Base-by-base conservation (phyloP, 2,113 vertebrate genomes). In the Meriones unguiculatus region DNA sequence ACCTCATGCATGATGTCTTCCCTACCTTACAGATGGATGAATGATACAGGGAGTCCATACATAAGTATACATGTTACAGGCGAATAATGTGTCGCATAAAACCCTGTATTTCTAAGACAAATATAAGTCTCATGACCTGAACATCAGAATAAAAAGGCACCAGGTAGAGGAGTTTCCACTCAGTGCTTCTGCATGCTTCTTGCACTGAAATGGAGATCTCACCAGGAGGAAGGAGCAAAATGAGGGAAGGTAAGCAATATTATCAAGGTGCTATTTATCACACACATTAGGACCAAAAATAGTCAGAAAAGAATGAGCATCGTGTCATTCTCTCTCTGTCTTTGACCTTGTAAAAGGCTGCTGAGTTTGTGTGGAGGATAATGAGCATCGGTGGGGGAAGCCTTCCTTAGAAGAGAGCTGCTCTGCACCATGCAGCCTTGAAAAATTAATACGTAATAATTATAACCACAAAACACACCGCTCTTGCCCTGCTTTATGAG, bases 321-420 rank as follows among this genome's bases (percentile, higher is more conserved):
- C 89, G 76, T 96, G 89, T 94, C 97, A 97, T 96, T 97, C 96
- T 67, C 94, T 89, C 81, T 54, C 92, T 59, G 75, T 81, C 96
- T 97, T 96, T 97, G 95, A 97, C 98, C 97, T 98, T 98, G 97
- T 38, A n/a, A 96, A 97, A 97, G 97, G 96, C 95, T 80, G 88
- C 77, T 95, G 97, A 87, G 95, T 96, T 97, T 18, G 0, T 6
- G 38, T 59, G 46, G 15, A 87, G 88, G 84, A 70, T 94, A 80
- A 93, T 89, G 93, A 75, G 64, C 95, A 95, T 94, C 84, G 95
- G 91, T 75, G 88, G 28, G 28, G 17, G 77, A 76, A 14, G 77
- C 89, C 88, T 87, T 95, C 93, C 90, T 85, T 95, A 93, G 77
- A 77, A 72, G 28, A 72, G 65, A 93, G 75, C 86, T 5, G 8